Conservation (phyloP, 1,140 invertebrate genomes). For the Leptopilina clavipes region DNA sequence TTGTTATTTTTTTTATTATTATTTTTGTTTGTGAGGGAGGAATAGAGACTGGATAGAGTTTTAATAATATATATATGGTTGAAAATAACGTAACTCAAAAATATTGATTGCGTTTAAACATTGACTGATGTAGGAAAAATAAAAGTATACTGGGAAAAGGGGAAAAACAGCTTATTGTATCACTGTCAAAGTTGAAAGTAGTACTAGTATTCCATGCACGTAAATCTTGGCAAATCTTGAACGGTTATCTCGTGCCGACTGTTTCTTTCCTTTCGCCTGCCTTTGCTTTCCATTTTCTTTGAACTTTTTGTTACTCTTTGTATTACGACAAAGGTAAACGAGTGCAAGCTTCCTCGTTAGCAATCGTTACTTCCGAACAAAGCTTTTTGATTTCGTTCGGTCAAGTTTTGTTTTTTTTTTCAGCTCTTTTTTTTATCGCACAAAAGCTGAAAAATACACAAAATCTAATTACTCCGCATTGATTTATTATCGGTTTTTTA, state of each 20-base stretch:
- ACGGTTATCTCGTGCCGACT: neutral
- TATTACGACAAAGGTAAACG: slow-evolving; percentile 2
- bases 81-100: neutral
- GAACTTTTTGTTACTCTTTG: slow-evolving; percentile 7
- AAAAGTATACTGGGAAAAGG: neutral
- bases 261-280: neutral
- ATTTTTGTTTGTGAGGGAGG: too few relatives aligned
- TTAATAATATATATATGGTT: neutral
- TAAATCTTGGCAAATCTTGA: slow-evolving; percentile 31
- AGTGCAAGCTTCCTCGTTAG: slow-evolving; percentile 11
- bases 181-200: neutral
- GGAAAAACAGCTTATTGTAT: neutral
- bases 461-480: neutral
- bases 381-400: neutral
- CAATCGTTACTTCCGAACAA: neutral
- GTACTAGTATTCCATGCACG: slow-evolving; percentile 19
- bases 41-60: too few relatives aligned
- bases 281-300: slow-evolving; percentile 37
- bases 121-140: neutral
- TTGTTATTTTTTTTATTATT: too few relatives aligned
- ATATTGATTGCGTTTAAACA: too few relatives aligned
- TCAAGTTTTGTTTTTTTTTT: neutral
- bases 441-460: neutral
- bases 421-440: too few relatives aligned
- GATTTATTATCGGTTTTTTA: too few relatives aligned